A percentile compares a stretch with the other conserved stretches of the same genome.
These are phyloP conservation scores for Amphiura filiformis DNA, from an alignment of 35 echinoderm and acorn worm species.

Conservation along the genomic window DNA sequence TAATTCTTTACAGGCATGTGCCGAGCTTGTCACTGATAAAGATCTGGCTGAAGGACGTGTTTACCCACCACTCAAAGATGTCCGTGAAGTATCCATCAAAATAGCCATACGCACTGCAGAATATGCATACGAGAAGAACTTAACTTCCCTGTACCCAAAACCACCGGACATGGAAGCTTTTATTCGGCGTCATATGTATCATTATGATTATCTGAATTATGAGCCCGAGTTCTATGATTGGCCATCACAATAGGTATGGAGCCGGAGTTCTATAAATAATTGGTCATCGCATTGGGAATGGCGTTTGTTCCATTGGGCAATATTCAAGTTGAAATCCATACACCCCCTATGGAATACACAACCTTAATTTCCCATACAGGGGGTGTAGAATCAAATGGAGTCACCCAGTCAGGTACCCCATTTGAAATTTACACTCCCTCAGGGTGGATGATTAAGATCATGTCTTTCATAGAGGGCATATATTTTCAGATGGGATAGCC, in stretches of 20 bases:
- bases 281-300: too few species aligned
- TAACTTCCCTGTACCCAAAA: slow-evolving; percentile 62
- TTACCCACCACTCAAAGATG: slow-evolving; percentile 80
- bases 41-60: slow-evolving; percentile 82
- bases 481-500: too few species aligned
- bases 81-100: slow-evolving; percentile 86
- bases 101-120: slow-evolving; percentile 58
- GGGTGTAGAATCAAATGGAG: too few species aligned
- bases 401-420: too few species aligned
- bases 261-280: too few species aligned
- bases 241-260: slow-evolving; percentile 46
- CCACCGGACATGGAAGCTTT: slow-evolving; percentile 69
- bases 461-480: too few species aligned
- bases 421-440: too few species aligned
- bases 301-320: too few species aligned
- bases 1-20: slow-evolving; percentile 42
- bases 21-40: slow-evolving; percentile 63
- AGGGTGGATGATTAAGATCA: too few species aligned
- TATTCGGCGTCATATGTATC: slow-evolving; percentile 69
- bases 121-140: slow-evolving; percentile 60
- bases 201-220: slow-evolving; percentile 71
- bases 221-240: slow-evolving; percentile 82
- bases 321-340: too few species aligned
- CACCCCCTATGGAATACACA: too few species aligned
- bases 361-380: too few species aligned